Base-by-base conservation (phyloP, 2,797 vertebrate species). In the Macroramphosus scolopax region DNA sequence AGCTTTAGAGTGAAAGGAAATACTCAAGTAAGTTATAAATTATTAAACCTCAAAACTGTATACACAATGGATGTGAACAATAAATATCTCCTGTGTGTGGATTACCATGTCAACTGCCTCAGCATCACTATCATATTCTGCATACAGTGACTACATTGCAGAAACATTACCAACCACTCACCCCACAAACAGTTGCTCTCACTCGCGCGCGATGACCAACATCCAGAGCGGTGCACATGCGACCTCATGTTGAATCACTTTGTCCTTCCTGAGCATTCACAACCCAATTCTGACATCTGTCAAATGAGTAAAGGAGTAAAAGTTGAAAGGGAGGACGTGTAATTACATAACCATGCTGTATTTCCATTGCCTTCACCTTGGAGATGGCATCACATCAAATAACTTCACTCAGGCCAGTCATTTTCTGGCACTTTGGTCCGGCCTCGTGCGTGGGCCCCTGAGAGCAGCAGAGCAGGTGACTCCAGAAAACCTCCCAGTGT, bases 301-400 rank as follows among this genome's bases (percentile, higher is more conserved):
- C 64, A 58, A 8, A 42, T 36, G 32, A 63, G 35, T 18, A n/a
- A 49, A 11, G 51, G 17, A 42, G 59, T 18, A 22, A 35, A 67
- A 51, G 63, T 53, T 68, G 50, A 68, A 40, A 31, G 51, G 30
- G 31, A 45, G 61, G 67, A 56, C 64, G 29, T 41, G 41, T 43
- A 48, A 71, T 75, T 71, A 46, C 68, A 59, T 62, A 81, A 80
- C 45, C 68, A 42, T 55, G 40, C 68, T 17, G 42, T 56, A 26
- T 72, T 70, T 58, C 29, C 55, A 63, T 72, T 56, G 56, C 55
- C 63, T 54, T 65, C 47, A 63, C 61, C 66, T 76, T 53, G 35
- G 49, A 41, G 37, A 73, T 75, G 71, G 55, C 55, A 16, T 67
- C 55, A 64, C 63, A 72, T 79, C 66, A 80, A 75, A 76, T 53